Evolutionary conservation across 2,888 invertebrate species (phyloP).

Genomic region (Drosophila planitibia): DNA sequence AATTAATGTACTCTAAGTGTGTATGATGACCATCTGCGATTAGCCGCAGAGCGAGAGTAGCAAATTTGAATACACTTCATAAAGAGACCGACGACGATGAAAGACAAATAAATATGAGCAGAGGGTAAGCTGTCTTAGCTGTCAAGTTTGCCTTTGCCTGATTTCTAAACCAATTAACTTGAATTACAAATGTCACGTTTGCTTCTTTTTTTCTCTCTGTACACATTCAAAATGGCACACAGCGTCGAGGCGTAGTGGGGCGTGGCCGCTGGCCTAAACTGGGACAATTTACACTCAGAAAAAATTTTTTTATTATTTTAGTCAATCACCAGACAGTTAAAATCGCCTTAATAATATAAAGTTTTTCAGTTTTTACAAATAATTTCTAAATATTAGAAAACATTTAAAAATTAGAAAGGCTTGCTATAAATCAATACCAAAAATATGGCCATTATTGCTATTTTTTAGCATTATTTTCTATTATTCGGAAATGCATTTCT

Average conservation of each 20-base stretch:
- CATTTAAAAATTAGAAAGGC: no score
- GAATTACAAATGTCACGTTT: conserved; percentile 65
- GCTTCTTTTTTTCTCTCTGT: conserved; percentile 25
- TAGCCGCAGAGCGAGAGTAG: conserved; percentile 9
- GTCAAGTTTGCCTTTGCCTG: conserved; percentile 53
- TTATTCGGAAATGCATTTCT: no score
- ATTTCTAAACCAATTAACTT: conserved; percentile 68
- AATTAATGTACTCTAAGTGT: conserved; percentile 57
- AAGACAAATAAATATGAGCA: conserved; percentile 53
- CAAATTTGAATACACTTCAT: conserved; percentile 53
- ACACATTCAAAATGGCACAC: conserved; percentile 51
- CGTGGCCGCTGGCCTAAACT: conserved; percentile 24
- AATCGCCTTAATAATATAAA: no score
- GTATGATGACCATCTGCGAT: conserved; percentile 20
- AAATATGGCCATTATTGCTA: no score
- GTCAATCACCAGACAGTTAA: no score
- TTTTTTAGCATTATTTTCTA: no score
- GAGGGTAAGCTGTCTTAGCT: conserved; percentile 32
- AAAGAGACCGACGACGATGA: conserved; percentile 43
- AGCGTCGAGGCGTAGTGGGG: conserved; percentile 4
- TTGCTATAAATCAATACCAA: no score
- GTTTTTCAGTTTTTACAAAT: no score
- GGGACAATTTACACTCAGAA: conserved; percentile 29
- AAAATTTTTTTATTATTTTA: no score
- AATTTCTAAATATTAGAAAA: no score